Evolutionary conservation across 2,888 invertebrate genomes (phyloP).

Genomic region (Tillus elongatus): DNA sequence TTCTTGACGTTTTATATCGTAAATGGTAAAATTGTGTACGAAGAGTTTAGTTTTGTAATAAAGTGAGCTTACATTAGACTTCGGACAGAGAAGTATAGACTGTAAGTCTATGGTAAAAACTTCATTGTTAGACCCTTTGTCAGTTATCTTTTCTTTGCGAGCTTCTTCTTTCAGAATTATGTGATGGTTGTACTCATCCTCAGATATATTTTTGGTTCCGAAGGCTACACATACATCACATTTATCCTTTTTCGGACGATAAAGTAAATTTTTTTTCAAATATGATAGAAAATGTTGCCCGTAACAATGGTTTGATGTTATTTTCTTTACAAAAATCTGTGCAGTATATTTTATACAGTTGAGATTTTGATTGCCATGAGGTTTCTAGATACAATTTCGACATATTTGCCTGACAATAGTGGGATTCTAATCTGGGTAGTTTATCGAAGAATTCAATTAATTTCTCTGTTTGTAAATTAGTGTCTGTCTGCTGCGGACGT

Average conservation of each 20-base stretch:
- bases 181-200: conserved; percentile 13
- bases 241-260: conserved; percentile 8
- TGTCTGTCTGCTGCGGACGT: no score
- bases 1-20: conserved; percentile 14
- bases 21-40: conserved; percentile 17
- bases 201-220: conserved; percentile 12
- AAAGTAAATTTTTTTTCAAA: conserved; percentile 8
- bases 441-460: background rate
- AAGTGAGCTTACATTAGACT: conserved; percentile 13
- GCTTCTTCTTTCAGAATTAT: conserved; percentile 13
- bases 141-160: conserved; percentile 13
- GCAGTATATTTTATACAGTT: conserved; percentile 4
- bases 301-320: background rate
- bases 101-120: conserved; percentile 17
- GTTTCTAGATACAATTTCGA: conserved; percentile 9
- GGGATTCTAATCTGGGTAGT: conserved; percentile 7
- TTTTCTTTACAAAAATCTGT: background rate
- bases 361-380: background rate
- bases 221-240: conserved; percentile 8
- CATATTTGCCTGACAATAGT: conserved; percentile 5
- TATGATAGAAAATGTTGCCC: background rate
- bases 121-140: conserved; percentile 9
- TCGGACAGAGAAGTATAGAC: conserved; percentile 14
- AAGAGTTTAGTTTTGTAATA: conserved; percentile 18
- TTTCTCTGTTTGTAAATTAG: conserved; percentile 2